A percentile compares a stretch with the other conserved stretches of the same genome.
Conservation (phyloP, 2,797 vertebrate species). For the Malacoraja senta region DNA sequence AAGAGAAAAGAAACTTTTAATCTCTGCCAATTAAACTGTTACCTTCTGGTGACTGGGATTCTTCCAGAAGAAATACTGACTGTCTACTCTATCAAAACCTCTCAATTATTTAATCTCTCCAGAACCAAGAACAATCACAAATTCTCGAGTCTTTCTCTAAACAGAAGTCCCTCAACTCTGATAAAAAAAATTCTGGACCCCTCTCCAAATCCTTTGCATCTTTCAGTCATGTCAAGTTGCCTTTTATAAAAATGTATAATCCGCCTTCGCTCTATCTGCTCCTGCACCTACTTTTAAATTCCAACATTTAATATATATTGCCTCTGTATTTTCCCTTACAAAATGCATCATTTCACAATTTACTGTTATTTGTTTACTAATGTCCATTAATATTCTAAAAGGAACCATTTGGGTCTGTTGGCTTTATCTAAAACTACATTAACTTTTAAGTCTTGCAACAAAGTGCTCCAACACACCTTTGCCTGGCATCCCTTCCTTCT, state of each 20-base stretch:
- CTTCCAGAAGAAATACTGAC: neutral
- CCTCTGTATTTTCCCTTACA: neutral
- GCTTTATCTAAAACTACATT: neutral
- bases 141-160: neutral
- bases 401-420: neutral
- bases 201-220: neutral
- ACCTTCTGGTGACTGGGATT: neutral
- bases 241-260: neutral
- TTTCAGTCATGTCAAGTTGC: neutral
- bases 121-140: neutral
- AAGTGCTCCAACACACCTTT: neutral
- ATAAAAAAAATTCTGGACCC: no score
- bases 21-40: neutral
- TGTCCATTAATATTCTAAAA: neutral
- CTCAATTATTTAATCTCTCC: neutral
- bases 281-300: neutral
- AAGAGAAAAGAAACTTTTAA: neutral
- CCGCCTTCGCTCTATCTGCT: neutral
- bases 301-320: neutral
- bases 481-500: neutral
- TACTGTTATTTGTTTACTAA: neutral
- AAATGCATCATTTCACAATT: neutral
- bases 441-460: neutral
- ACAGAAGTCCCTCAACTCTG: neutral
- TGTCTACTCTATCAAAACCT: neutral